Evolutionary conservation across 2,113 vertebrate genomes (phyloP), one percentile per base, ranked within the genome.

Genomic region (Gymnogyps californianus): DNA sequence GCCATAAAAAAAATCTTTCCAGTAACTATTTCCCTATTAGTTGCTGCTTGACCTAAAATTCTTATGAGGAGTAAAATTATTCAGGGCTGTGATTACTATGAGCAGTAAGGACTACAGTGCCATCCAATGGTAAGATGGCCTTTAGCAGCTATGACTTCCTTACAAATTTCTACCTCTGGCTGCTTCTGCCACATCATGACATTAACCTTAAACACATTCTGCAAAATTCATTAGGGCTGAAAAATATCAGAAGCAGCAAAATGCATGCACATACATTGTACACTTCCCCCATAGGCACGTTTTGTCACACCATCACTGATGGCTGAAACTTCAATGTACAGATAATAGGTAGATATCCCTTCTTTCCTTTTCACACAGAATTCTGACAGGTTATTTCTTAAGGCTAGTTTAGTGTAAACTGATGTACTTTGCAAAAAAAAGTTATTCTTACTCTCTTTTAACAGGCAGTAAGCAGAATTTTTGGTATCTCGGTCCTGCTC

Each of bases 61-160:
- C 44, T 40, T 59, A 14, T 7, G 17, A 47, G 0, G 4, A 89
- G 55, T 78, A 40, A 76, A 81, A 67, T 18, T 42, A 38, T 74
- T 62, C 25, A 42, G 52, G 16, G 31, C 67, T 38, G 52, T 28
- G 66, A 31, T 38, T 34, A 31, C 24, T 19, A 31, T 1, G 16
- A 66, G 82, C 79, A 62, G 49, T 9, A 82, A 82, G 83, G 83
- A 31, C 86, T 94, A 79, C 31, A 95, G 80, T 89, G 94, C 94
- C 96, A 97, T 80, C 97, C 91, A 88, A 72, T 44, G 97, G 96
- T 74, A 83, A 83, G 22, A 64, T 1, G 17, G 54, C 29, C 57
- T 69, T 19, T 29, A 64, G 57, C 72, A 93, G 47, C 36, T 67
- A 8, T 18, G 34, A 62, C 19, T 42, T 40, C 15, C 42, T 42